Evolutionary conservation across 2,113 vertebrate species (phyloP).

Genomic region (Recurvirostra avosetta): DNA sequence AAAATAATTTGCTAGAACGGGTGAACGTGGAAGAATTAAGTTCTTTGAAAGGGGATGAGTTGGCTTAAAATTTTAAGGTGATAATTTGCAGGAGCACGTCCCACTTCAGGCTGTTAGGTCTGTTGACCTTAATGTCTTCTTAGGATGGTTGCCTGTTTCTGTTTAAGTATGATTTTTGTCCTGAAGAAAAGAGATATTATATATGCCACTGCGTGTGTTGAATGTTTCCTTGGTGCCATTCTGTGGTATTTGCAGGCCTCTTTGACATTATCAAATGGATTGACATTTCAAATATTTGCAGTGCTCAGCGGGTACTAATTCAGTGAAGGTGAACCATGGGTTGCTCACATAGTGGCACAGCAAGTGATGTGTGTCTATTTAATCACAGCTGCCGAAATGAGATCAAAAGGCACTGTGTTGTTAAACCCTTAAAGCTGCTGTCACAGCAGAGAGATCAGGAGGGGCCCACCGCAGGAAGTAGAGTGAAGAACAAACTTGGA

Average conservation of each 20-base stretch:
- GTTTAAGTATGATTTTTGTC: constrained; percentile 60
- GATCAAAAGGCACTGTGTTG: constrained; percentile 78
- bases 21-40: neutral
- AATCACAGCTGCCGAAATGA: constrained; percentile 80
- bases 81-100: neutral
- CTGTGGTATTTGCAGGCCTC: constrained; percentile 79
- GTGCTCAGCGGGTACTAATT: constrained; percentile 85
- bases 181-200: constrained; percentile 70
- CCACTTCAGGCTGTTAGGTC: constrained; percentile 60
- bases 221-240: constrained; percentile 74
- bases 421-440: constrained; percentile 73
- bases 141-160: constrained; percentile 35
- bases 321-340: constrained; percentile 78
- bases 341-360: constrained; percentile 70
- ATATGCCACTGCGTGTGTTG: constrained; percentile 59
- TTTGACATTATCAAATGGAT: constrained; percentile 90
- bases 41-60: neutral
- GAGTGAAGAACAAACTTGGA: neutral
- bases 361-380: constrained; percentile 84
- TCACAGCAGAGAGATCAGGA: constrained; percentile 55
- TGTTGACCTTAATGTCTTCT: constrained; percentile 51
- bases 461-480: constrained; percentile 13
- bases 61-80: constrained; percentile 40
- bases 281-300: constrained; percentile 96
- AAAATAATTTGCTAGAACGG: constrained; percentile 36